A percentile compares a stretch with the other conserved stretches of the same genome.
Conservation (phyloP, 2,888 invertebrate genomes). For the Calliphora vomitoria region DNA sequence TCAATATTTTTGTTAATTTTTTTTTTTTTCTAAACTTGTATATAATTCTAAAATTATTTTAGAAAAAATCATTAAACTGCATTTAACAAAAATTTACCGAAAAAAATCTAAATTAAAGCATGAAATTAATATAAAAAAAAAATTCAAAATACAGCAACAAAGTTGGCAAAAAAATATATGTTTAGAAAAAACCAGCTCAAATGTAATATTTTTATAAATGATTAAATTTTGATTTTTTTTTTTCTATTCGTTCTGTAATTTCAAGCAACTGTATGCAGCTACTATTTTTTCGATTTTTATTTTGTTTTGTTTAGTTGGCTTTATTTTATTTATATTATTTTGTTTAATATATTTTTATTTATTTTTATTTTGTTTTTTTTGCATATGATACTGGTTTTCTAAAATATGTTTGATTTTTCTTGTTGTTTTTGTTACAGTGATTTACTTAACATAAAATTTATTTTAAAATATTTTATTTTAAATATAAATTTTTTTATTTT, state of each 20-base stretch:
- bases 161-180: background rate
- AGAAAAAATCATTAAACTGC: conserved; percentile 37
- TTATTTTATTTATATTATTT: conserved; percentile 27
- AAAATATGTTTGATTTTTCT: conserved; percentile 7
- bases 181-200: conserved; percentile 42
- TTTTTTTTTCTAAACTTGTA: background rate
- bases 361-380: background rate
- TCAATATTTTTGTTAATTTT: too few species aligned
- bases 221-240: background rate
- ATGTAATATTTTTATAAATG: conserved; percentile 26
- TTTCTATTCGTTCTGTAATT: background rate
- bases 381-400: conserved; percentile 44
- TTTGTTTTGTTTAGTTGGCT: background rate
- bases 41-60: conserved; percentile 54
- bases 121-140: background rate
- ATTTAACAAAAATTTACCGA: conserved; percentile 5
- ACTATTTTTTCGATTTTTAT: conserved; percentile 8
- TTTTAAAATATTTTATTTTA: conserved; percentile 41
- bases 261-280: background rate
- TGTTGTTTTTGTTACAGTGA: conserved; percentile 22
- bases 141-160: background rate
- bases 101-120: conserved; percentile 33
- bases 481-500: conserved; percentile 23
- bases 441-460: conserved; percentile 43
- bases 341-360: conserved; percentile 9